Evolutionary conservation across 2,113 vertebrate genomes (phyloP).

Genomic region (Bos indicus): DNA sequence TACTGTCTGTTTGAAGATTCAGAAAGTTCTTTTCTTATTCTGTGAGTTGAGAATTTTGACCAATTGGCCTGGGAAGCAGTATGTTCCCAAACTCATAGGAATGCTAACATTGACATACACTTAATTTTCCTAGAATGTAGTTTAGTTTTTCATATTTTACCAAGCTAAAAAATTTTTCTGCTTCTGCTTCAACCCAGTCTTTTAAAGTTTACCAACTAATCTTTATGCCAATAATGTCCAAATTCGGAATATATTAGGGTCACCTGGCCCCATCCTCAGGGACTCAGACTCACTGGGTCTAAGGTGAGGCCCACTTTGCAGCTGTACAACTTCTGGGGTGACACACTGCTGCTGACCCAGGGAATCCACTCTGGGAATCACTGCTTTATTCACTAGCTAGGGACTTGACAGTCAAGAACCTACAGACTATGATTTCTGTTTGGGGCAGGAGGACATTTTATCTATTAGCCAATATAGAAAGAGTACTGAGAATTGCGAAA

Average conservation of each 20-base stretch:
- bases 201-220: background rate
- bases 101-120: background rate
- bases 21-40: background rate
- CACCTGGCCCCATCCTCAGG: too few relatives aligned
- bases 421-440: background rate
- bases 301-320: background rate
- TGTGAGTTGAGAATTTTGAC: background rate
- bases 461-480: background rate
- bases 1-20: background rate
- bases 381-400: background rate
- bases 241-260: background rate
- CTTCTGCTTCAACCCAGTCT: background rate
- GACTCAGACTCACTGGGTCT: background rate
- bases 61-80: background rate
- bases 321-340: background rate
- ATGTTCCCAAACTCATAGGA: background rate
- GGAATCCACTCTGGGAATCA: background rate
- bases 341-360: background rate
- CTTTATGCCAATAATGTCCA: background rate
- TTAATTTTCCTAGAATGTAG: background rate
- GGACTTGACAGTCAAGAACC: background rate
- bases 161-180: background rate
- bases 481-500: background rate
- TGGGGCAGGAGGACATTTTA: background rate
- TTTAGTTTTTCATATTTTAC: background rate